Conservation (phyloP, 2,888 invertebrate species). For the Desoria tigrina region DNA sequence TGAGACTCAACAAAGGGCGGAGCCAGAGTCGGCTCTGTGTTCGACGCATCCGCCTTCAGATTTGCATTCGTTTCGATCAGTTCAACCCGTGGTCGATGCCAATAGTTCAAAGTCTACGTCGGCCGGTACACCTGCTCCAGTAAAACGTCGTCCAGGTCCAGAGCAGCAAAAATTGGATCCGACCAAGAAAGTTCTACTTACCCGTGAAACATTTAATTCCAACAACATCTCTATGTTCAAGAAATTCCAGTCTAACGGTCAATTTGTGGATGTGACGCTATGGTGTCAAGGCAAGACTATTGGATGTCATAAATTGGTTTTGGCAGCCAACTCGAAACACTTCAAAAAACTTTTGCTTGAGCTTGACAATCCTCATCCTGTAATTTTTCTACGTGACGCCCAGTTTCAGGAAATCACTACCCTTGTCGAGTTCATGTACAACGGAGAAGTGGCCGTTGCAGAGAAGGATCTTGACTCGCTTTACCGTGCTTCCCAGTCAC, state of each 20-base stretch:
- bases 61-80: no score
- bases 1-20: no score
- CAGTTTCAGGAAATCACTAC: conserved; percentile 49
- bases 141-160: no score
- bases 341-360: conserved; percentile 47
- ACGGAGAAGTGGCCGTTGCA: conserved; percentile 49
- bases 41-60: no score
- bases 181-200: no score
- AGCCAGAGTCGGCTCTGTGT: no score
- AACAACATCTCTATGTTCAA: conserved; percentile 49
- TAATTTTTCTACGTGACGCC: conserved; percentile 48
- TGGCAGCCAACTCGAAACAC: conserved; percentile 47
- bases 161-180: no score
- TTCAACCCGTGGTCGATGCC: no score
- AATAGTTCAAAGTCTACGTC: no score
- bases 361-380: conserved; percentile 43
- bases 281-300: conserved; percentile 45
- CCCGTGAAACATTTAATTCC: conserved; percentile 49
- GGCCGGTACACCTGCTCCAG: no score
- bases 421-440: conserved; percentile 50
- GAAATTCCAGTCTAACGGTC: conserved; percentile 39
- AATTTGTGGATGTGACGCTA: conserved; percentile 47
- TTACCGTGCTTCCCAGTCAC: conserved; percentile 46
- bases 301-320: conserved; percentile 46
- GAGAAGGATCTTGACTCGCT: conserved; percentile 47